Percentiles rank a stretch among this genome's conserved stretches.
Evolutionary conservation across 35 echinoderm and acorn worm species (phyloP).

Genomic region (Acanthaster planci): DNA sequence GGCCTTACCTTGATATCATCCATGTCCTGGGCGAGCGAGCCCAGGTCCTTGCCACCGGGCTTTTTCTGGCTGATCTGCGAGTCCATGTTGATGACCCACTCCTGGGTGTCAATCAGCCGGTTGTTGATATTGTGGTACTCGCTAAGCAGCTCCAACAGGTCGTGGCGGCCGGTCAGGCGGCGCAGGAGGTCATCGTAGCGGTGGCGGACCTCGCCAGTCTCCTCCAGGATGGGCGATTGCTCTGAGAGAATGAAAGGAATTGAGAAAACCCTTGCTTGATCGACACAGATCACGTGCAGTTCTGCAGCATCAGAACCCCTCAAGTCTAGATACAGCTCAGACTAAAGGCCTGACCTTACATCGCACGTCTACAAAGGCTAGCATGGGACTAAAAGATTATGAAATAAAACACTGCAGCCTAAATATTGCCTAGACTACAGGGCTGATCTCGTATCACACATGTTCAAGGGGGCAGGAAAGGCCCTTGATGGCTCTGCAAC

Average conservation of each 20-base stretch:
- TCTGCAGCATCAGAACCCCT: no score
- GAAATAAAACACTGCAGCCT: no score
- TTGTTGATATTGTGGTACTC: slow-evolving; percentile 71
- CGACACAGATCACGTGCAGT: no score
- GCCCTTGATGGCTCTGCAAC: no score
- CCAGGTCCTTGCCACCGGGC: slow-evolving; percentile 54
- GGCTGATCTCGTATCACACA: no score
- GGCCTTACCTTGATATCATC: slow-evolving; percentile 89
- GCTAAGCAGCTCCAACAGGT: slow-evolving; percentile 72
- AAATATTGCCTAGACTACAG: no score
- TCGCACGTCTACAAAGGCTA: no score
- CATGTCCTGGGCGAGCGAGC: slow-evolving; percentile 61
- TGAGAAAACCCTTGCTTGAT: no score
- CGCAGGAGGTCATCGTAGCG: slow-evolving; percentile 69
- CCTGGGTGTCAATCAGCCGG: slow-evolving; percentile 65
- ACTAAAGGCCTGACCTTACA: no score
- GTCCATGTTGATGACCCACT: slow-evolving; percentile 71
- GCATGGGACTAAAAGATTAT: no score
- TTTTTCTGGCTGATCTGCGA: slow-evolving; percentile 58
- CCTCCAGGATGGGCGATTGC: slow-evolving; percentile 56
- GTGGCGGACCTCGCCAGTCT: slow-evolving; percentile 44
- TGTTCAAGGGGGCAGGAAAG: no score
- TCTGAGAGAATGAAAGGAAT: slow-evolving; percentile 35
- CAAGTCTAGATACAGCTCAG: no score
- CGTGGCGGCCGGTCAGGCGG: slow-evolving; percentile 60